These are phyloP conservation scores for Notechis scutatus DNA, from an alignment of 2,113 vertebrate species.

Conservation along the genomic window DNA sequence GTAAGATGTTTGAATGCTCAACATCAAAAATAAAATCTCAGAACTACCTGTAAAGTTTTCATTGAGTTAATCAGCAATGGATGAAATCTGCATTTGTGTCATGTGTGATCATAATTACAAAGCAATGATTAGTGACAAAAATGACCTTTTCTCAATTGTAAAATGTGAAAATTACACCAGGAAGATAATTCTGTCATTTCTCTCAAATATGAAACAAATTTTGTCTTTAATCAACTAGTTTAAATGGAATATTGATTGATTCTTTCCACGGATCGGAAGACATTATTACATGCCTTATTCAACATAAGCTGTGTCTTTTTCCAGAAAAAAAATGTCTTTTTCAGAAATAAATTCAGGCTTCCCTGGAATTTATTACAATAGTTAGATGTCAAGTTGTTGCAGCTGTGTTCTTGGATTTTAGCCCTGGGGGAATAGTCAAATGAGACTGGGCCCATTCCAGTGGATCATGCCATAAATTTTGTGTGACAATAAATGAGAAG, in stretches of 20 bases:
- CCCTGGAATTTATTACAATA: neutral
- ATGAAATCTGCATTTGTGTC: neutral
- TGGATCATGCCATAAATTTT: neutral
- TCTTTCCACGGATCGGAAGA: conserved; percentile 1
- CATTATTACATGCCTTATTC: fast-evolving
- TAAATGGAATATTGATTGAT: neutral
- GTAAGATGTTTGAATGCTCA: conserved; percentile 17
- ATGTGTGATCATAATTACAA: conserved; percentile 4
- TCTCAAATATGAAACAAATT: neutral
- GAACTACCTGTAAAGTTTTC: neutral
- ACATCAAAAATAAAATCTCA: conserved; percentile 1
- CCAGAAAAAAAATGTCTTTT: neutral
- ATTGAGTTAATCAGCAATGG: neutral
- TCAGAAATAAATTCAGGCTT: neutral
- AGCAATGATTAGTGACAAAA: neutral
- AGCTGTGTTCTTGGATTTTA: neutral
- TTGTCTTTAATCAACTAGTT: neutral
- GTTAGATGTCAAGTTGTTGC: neutral
- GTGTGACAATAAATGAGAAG: neutral
- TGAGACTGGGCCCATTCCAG: neutral
- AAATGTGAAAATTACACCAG: neutral
- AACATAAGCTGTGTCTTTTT: neutral
- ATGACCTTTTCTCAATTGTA: neutral
- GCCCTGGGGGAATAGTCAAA: neutral
- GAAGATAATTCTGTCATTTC: neutral